These are phyloP conservation scores for Andrena minutula DNA, from an alignment of 2,888 invertebrate species.

Conservation along the genomic window DNA sequence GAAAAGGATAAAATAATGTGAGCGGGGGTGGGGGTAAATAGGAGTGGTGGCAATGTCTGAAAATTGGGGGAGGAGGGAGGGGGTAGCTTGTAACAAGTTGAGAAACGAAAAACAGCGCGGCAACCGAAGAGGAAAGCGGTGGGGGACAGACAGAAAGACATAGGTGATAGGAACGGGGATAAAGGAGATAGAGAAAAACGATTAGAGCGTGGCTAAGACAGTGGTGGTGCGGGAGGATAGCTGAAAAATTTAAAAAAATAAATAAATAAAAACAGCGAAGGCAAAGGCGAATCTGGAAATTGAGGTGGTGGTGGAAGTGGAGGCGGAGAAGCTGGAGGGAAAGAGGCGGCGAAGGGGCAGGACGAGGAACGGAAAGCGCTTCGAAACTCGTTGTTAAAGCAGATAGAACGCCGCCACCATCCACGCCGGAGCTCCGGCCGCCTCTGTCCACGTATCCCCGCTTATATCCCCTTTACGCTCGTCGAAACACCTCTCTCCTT, in stretches of 20 bases:
- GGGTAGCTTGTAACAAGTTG: no score
- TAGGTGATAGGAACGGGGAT: slow-evolving; percentile 10
- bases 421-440: slow-evolving; percentile 22
- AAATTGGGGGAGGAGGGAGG: no score
- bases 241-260: slow-evolving; percentile 72
- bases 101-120: slow-evolving; percentile 8
- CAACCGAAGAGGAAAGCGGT: slow-evolving; percentile 14
- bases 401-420: slow-evolving; percentile 67
- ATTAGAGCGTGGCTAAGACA: neutral
- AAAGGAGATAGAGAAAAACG: neutral
- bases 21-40: neutral
- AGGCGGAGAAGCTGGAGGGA: slow-evolving; percentile 53
- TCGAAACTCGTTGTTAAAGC: slow-evolving; percentile 75
- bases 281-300: slow-evolving; percentile 15
- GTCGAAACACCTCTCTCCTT: slow-evolving; percentile 44
- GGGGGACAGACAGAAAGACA: neutral
- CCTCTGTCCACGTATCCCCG: slow-evolving; percentile 46
- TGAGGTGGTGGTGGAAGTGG: slow-evolving; percentile 18
- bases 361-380: slow-evolving; percentile 60
- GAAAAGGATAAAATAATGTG: slow-evolving; percentile 14
- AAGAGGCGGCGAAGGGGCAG: slow-evolving; percentile 47
- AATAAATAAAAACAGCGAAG: slow-evolving; percentile 57
- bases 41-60: neutral
- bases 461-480: slow-evolving; percentile 70
- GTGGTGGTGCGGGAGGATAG: slow-evolving; percentile 40